Percentiles rank a stretch among this genome's conserved stretches.
These are phyloP conservation scores for Ephydatia muelleri DNA, from an alignment of 37 sponge, comb jelly and placozoan species.

Conservation along the genomic window DNA sequence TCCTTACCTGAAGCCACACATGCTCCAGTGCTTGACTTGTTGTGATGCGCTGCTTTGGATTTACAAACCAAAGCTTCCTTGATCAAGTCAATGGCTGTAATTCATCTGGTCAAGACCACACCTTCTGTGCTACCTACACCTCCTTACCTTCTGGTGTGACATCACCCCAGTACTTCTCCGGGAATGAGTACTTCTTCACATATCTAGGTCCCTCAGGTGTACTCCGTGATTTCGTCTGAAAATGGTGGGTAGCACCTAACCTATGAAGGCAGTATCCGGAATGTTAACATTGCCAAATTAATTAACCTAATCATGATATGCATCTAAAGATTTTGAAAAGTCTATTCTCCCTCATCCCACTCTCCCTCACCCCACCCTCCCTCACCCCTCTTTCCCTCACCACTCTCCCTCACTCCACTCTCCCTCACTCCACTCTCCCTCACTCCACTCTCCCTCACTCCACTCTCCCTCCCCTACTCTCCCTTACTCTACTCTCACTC, in stretches of 20 bases:
- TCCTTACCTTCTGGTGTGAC: constrained; percentile 69
- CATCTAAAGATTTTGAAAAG: background rate
- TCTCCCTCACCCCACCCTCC: background rate
- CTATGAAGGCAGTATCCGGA: constrained; percentile 12
- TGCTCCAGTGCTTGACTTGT: constrained; percentile 68
- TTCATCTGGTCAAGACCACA: background rate
- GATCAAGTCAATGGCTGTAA: constrained; percentile 72
- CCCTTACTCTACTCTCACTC: too few species aligned
- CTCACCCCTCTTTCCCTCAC: too few species aligned
- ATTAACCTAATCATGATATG: too few species aligned
- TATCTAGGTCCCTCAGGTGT: constrained; percentile 76
- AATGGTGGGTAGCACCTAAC: constrained; percentile 92
- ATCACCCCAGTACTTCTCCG: constrained; percentile 70
- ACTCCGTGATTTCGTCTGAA: constrained; percentile 83
- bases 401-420: too few species aligned
- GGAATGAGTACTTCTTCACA: constrained; percentile 82
- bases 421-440: too few species aligned
- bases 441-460: too few species aligned
- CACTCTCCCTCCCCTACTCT: too few species aligned
- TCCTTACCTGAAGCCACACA: constrained; percentile 71
- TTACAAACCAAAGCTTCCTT: constrained; percentile 66
- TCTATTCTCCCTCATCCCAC: background rate
- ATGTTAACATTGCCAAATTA: background rate
- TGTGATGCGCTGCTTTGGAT: constrained; percentile 69
- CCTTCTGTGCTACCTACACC: background rate